Evolutionary conservation across 2,888 invertebrate genomes (phyloP).

Genomic region (Metopia argyrocephala): DNA sequence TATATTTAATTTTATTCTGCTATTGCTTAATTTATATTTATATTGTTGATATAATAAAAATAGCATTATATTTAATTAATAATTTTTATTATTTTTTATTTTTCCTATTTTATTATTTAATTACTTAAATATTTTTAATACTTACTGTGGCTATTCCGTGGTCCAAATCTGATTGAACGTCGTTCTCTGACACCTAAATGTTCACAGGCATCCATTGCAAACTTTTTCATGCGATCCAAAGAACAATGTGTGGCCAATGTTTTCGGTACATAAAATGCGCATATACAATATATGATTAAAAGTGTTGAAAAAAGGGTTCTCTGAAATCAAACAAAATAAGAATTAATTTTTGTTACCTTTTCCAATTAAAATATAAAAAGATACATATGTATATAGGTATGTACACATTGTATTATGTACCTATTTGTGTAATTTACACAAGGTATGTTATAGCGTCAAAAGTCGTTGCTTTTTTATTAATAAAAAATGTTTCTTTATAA

Average conservation of each 20-base stretch:
- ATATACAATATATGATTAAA: constrained; percentile 28
- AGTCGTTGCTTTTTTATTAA: too few species aligned
- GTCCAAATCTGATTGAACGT: constrained; percentile 68
- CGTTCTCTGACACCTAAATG: constrained; percentile 72
- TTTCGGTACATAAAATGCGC: constrained; percentile 20
- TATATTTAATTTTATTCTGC: too few species aligned
- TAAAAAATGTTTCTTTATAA: too few species aligned
- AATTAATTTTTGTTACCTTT: too few species aligned
- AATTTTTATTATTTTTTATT: background rate
- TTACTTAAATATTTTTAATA: background rate
- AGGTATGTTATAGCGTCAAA: too few species aligned
- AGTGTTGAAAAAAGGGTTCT: background rate
- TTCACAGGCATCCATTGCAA: constrained; percentile 76
- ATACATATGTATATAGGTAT: too few species aligned
- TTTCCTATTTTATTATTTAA: background rate
- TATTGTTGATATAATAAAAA: too few species aligned
- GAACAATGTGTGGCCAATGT: constrained; percentile 69
- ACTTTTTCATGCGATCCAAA: constrained; percentile 74
- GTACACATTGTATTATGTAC: too few species aligned
- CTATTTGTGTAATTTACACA: too few species aligned
- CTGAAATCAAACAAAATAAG: constrained; percentile 29
- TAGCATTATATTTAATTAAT: background rate
- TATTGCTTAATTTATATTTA: too few species aligned
- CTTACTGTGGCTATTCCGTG: background rate
- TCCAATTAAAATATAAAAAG: background rate